Conservation (phyloP, 2,113 vertebrate genomes). For the Forbesichthys agassizii region DNA sequence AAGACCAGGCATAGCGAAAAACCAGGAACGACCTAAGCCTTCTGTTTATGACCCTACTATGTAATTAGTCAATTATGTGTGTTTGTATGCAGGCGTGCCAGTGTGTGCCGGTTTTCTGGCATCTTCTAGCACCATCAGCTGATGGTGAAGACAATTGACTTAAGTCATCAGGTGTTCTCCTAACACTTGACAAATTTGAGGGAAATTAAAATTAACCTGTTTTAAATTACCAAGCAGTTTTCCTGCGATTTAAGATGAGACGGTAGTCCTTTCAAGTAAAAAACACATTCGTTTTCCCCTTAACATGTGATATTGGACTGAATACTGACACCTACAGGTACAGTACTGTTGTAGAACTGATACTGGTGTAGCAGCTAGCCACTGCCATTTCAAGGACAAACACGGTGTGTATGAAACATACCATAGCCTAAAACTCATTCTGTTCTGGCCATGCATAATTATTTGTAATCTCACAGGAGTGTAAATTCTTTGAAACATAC, state of each 20-base stretch:
- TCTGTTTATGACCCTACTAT: slow-evolving; percentile 51
- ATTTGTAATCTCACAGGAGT: too few relatives aligned
- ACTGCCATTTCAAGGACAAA: too few relatives aligned
- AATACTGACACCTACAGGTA: too few relatives aligned
- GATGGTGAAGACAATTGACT: slow-evolving; percentile 45
- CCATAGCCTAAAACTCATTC: too few relatives aligned
- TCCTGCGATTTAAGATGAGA: slow-evolving; percentile 66
- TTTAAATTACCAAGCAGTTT: slow-evolving; percentile 52
- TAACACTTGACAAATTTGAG: slow-evolving; percentile 66
- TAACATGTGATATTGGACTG: too few relatives aligned
- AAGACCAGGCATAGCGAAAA: slow-evolving; percentile 46
- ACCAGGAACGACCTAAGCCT: slow-evolving; percentile 30
- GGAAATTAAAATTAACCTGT: slow-evolving; percentile 56
- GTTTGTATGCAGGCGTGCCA: slow-evolving; percentile 17
- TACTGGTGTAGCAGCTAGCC: too few relatives aligned
- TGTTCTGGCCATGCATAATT: too few relatives aligned
- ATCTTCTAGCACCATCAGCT: slow-evolving; percentile 31
- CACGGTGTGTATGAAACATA: too few relatives aligned
- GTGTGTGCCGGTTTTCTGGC: slow-evolving; percentile 40
- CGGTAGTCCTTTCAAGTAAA: slow-evolving; percentile 38
- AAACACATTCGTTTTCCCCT: slow-evolving; percentile 32
- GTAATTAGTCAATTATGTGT: slow-evolving; percentile 16
- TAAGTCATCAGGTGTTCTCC: slow-evolving; percentile 59
- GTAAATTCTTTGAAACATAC: too few relatives aligned
- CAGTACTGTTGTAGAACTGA: too few relatives aligned